Conservation (phyloP, 2,797 vertebrate species). For the Coreius guichenoti region DNA sequence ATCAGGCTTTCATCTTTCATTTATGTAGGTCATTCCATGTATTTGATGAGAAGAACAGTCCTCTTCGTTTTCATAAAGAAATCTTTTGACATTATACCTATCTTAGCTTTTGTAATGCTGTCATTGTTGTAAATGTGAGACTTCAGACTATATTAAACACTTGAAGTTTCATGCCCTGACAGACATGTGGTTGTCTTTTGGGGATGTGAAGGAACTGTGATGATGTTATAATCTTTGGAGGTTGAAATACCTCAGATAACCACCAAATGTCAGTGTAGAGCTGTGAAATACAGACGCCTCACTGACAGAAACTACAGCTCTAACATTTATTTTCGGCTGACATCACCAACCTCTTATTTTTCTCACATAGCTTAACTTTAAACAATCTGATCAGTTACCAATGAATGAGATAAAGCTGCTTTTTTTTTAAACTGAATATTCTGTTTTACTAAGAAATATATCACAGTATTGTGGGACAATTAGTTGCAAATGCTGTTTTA, state of each 20-base stretch:
- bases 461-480: neutral
- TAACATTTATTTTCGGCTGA: neutral
- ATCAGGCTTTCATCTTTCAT: neutral
- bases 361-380: neutral
- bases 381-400: too few species aligned
- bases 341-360: neutral
- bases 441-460: neutral
- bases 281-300: neutral
- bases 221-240: neutral
- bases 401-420: neutral
- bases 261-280: slow-evolving; percentile 23
- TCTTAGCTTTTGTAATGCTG: neutral
- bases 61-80: neutral
- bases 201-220: neutral
- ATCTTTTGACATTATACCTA: neutral
- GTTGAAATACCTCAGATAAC: neutral
- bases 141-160: neutral
- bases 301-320: neutral
- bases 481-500: neutral
- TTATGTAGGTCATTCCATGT: neutral
- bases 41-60: slow-evolving; percentile 1
- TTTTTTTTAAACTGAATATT: neutral
- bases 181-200: neutral
- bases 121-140: slow-evolving; percentile 3
- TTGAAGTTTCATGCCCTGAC: neutral